phyloP scores from a whole-genome alignment of 2,797 vertebrate genomes.

The Ammospiza maritima region DNA sequence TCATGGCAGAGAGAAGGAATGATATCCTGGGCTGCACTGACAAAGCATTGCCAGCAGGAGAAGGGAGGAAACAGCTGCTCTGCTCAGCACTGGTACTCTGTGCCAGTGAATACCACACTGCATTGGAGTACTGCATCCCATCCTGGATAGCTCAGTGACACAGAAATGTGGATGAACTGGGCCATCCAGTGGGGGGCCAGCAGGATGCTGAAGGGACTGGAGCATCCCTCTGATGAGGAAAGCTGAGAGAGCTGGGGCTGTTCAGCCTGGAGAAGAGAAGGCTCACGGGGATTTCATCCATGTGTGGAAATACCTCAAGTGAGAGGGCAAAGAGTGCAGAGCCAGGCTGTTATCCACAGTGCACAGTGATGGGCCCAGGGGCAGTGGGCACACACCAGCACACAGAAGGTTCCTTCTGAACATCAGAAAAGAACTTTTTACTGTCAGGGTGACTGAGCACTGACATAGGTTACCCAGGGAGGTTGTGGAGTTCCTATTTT shows the following conservation, averaged over 20 bases:
- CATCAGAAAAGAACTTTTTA: neutral
- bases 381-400: neutral
- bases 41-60: neutral
- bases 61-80: neutral
- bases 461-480: neutral
- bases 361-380: neutral
- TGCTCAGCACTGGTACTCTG: neutral
- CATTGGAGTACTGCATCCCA: neutral
- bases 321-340: neutral
- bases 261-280: neutral
- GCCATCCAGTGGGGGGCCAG: neutral
- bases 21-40: neutral
- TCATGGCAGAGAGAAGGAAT: neutral
- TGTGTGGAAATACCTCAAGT: neutral
- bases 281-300: neutral
- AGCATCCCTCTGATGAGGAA: neutral
- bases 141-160: neutral
- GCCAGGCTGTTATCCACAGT: neutral
- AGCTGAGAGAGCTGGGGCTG: neutral
- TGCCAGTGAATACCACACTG: neutral
- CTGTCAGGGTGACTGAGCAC: neutral
- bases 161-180: neutral
- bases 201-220: neutral
- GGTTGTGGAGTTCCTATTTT: neutral
- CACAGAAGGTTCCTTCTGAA: neutral